Evolutionary conservation across 2,888 invertebrate species (phyloP), one percentile per base, ranked within the genome.

Genomic region (Congeria kusceri): DNA sequence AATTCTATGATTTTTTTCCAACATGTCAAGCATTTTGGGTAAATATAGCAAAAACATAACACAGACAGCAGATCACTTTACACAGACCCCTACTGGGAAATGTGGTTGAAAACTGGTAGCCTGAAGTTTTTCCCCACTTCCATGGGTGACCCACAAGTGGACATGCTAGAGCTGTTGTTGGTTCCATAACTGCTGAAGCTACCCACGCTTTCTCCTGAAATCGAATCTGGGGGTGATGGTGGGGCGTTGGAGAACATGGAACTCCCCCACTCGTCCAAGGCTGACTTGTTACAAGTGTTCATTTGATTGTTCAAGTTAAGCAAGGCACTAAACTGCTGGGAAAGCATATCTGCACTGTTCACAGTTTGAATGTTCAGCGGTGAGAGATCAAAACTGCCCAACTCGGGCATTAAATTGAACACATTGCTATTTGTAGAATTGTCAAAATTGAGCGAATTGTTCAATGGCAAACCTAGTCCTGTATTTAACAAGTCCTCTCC

Each of bases 61-160:
- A 39, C 39, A 39, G 39, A 53, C 25, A 20, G 25, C 70, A 71
- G 59, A 76, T 44, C 56, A 63, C 11, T 65, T 44, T 13, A 53
- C 53, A 53, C 53, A 20, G n/a, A 23, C 25, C 53, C 25, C 53
- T 88, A 88, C 57, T 86, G 74, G 44, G 88, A 88, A 64, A 89
- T 78, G 59, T 83, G 80, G 68, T 88, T 90, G 84, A 91, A 91
- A 23, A 91, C 88, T 20, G 91, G 91, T 53, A 91, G 85, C 49
- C 91, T 78, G 65, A 90, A 84, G 59, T 84, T 85, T 65, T 88
- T 86, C 56, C 88, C 86, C 23, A 87, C 70, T 62, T 91, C 91
- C 71, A 87, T 77, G 1, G 90, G 87, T 28, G 89, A 88, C 23
- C 86, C 87, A 83, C 88, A 86, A 25, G 82, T 78, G 39, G 76